Conservation (phyloP, 2,113 vertebrate genomes). For the Istiophorus platypterus region DNA sequence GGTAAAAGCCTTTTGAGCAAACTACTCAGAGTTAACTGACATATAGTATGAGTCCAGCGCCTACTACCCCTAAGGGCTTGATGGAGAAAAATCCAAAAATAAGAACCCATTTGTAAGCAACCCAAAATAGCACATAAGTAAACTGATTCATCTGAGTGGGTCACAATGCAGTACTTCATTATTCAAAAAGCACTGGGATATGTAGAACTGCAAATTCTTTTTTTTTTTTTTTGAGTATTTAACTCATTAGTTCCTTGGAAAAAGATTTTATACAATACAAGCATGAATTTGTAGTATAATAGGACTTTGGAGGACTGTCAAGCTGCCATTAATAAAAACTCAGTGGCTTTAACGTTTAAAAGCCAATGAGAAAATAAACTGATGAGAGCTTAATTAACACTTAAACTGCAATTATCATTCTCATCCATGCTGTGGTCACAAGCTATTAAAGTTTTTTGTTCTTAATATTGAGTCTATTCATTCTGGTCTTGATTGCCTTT, state of each 20-base stretch:
- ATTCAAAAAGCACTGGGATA: not conserved
- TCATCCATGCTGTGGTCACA: slow-evolving; percentile 6
- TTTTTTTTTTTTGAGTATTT: too few species aligned
- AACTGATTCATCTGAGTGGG: not conserved
- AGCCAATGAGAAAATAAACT: slow-evolving; percentile 31
- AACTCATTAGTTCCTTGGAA: not conserved
- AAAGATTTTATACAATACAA: not conserved
- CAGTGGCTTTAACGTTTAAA: slow-evolving; percentile 23
- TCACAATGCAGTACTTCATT: not conserved
- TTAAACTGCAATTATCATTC: slow-evolving; percentile 36
- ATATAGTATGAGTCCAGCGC: not conserved
- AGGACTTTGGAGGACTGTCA: not conserved
- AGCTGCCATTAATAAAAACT: slow-evolving; percentile 7
- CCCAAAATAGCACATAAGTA: not conserved
- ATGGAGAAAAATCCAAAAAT: not conserved
- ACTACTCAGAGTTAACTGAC: not conserved
- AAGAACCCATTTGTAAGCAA: not conserved
- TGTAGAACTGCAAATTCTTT: not conserved
- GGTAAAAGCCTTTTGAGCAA: not conserved
- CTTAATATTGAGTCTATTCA: not conserved
- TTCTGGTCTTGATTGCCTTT: slow-evolving; percentile 12
- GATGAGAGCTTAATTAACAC: slow-evolving; percentile 17
- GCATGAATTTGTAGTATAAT: not conserved
- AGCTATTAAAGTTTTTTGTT: slow-evolving; percentile 13
- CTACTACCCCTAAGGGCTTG: not conserved